phyloP scores from a whole-genome alignment of 1,140 invertebrate species.

The Fopius arisanus region DNA sequence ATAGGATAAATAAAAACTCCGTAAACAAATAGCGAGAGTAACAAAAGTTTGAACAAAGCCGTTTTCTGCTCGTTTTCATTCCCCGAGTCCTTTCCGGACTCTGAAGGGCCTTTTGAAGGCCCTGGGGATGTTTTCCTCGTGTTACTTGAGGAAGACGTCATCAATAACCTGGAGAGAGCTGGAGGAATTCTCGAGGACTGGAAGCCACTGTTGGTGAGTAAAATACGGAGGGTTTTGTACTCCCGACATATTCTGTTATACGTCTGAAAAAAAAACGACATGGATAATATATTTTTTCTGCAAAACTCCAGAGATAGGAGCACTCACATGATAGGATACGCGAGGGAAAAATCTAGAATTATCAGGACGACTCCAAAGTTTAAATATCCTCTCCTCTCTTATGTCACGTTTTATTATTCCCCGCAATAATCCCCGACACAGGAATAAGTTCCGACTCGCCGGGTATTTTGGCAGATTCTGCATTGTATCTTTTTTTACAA shows the following conservation, averaged over 20 bases:
- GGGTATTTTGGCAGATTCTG: constrained; percentile 45
- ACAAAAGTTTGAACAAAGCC: constrained; percentile 23
- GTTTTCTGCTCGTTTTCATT: constrained; percentile 28
- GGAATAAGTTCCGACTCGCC: constrained; percentile 35
- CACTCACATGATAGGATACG: constrained; percentile 36
- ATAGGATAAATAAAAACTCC: constrained; percentile 28
- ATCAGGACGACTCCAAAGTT: constrained; percentile 24
- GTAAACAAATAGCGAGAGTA: constrained; percentile 15
- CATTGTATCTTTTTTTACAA: constrained; percentile 40
- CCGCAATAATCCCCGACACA: constrained; percentile 28
- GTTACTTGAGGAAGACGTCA: constrained; percentile 22
- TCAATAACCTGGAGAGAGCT: constrained; percentile 23
- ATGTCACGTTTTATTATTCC: constrained; percentile 6
- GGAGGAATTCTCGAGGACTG: not conserved
- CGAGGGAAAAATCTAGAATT: constrained; percentile 31
- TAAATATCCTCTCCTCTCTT: constrained; percentile 18
- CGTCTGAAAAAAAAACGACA: constrained; percentile 36
- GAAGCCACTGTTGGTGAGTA: constrained; percentile 56
- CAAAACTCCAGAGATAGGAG: not conserved
- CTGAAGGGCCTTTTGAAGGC: constrained; percentile 16
- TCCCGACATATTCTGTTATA: constrained; percentile 57
- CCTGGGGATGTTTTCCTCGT: constrained; percentile 1
- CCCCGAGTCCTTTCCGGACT: constrained; percentile 14
- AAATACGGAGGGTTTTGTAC: constrained; percentile 58
- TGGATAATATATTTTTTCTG: too few relatives aligned